Base-by-base conservation (phyloP, 2,113 vertebrate species). In the Oncorhynchus gorbuscha region DNA sequence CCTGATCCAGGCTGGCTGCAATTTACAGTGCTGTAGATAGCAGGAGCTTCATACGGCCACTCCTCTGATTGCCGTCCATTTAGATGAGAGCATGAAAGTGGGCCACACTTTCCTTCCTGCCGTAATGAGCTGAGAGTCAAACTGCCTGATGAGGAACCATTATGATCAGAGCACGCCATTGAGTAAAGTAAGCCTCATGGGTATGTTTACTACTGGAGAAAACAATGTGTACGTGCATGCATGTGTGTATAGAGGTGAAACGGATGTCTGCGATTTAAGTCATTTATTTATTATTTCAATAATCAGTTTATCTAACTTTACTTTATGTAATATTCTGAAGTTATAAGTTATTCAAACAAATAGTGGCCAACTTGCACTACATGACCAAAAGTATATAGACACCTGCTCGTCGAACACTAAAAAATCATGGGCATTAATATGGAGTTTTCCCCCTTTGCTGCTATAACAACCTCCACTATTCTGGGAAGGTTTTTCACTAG, bases 1-100 rank as follows among this genome's bases (percentile, higher is more conserved):
- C 35, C 26, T 71, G 74, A 45, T 79, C 78, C 65, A 75, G 30
- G 59, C 7, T 61, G 22, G n/a, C 69, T 51, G 3, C 26, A 72
- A 72, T 78, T 82, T 76, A 72, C 16, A n/a, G 30, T 39, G 30
- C 32, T 22, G 32, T 20, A n/a, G 32, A 20, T 39, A 67, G 32
- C 30, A 32, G 32, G 8, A 30, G 30, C 8, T 69, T 5, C 30
- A 69, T 18, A n/a, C 1, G 18, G 30, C 30, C 32, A 32, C 67
- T 69, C 32, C 32, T 35, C 30, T 35, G 59, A 62, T 69, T n/a
- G 2, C n/a, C 16, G 59, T 22, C 59, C n/a, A n/a, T 62, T 22
- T 22, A 22, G 18, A n/a, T 62, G n/a, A 62, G 59, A 62, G n/a
- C 20, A 20, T 58, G 18, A 58, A 45, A 58, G 55, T 58, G 55